Evolutionary conservation across 2,113 vertebrate species (phyloP), one percentile per base, ranked within the genome.

Genomic region (Leucopternis melanops): DNA sequence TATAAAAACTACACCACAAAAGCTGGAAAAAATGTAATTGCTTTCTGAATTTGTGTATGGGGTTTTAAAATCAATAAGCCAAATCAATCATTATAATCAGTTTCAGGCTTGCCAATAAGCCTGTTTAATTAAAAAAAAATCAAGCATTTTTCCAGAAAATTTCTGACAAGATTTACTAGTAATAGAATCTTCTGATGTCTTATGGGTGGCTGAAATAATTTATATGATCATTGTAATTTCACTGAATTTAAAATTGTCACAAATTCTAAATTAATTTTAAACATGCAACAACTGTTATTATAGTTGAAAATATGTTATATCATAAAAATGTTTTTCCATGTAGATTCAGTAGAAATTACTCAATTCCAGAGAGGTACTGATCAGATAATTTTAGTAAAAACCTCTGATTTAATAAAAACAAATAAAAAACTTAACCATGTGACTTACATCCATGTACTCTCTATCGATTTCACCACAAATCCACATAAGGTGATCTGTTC

Each of bases 401-500:
- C 20, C 31, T 94, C 10, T 52, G 26, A 52, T 70, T 44, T 69
- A 69, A 67, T 34, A 67, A 70, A 54, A 2, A 16, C 31, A 32
- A 75, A 67, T 25, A 63, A 38, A 74, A 78, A 70, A 8, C 5
- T 22, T 25, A 29, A 3, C 17, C 11, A 8, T 32, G 9, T 26
- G n/a, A 78, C 45, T 75, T 80, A 50, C 1, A 49, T 58, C 29
- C 32, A 19, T 21, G 8, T 72, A 18, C 3, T 69, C 1, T 8
- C 16, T 16, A 22, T 27, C 3, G 6, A 36, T 38, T 86, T 86
- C 21, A 22, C 36, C 34, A 44, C n/a, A 82, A 92, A 61, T 83
- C 12, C 36, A 31, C 0, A 0, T 10, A 16, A 57, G 2, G 6
- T 44, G 9, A 58, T 59, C 14, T 38, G 8, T 58, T 75, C 27